These are phyloP conservation scores for Cheumatopsyche charites DNA, from an alignment of 1,140 invertebrate genomes.

Conservation along the genomic window DNA sequence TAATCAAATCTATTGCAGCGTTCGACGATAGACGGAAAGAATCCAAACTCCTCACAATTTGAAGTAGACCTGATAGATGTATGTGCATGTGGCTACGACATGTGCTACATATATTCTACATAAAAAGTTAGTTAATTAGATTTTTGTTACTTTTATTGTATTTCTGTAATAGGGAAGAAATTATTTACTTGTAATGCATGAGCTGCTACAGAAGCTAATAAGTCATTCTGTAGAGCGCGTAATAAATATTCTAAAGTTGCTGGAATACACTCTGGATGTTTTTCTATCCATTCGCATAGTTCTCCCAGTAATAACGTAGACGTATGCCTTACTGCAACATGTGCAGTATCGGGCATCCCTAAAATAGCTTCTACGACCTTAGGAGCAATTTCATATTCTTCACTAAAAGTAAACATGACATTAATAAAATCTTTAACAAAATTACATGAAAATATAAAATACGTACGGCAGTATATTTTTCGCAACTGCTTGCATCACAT, in stretches of 20 bases:
- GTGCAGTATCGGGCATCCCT: conserved; percentile 80
- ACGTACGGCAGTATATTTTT: conserved; percentile 96
- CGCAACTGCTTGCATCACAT: conserved; percentile 94
- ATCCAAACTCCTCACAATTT: conserved; percentile 81
- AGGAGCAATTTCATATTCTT: conserved; percentile 90
- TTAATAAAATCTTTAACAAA: conserved; percentile 16
- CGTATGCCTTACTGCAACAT: conserved; percentile 88
- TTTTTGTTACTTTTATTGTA: conserved; percentile 1
- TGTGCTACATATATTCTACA: conserved; percentile 73
- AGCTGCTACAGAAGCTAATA: conserved; percentile 78
- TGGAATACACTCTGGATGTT: conserved; percentile 80
- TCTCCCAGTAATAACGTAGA: conserved; percentile 90
- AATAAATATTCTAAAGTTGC: conserved; percentile 82
- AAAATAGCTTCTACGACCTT: conserved; percentile 92
- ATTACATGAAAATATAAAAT: neutral
- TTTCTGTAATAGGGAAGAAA: neutral
- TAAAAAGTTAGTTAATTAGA: conserved; percentile 26
- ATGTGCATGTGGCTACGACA: conserved; percentile 81
- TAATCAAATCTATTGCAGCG: conserved; percentile 81
- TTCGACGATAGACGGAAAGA: conserved; percentile 79
- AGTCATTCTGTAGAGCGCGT: conserved; percentile 70
- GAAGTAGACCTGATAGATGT: conserved; percentile 81
- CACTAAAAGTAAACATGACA: conserved; percentile 63
- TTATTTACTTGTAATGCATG: conserved; percentile 65
- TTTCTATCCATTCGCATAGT: conserved; percentile 94